These are phyloP conservation scores for Mesaphorura yosii DNA, from an alignment of 1,140 invertebrate species.

Conservation along the genomic window DNA sequence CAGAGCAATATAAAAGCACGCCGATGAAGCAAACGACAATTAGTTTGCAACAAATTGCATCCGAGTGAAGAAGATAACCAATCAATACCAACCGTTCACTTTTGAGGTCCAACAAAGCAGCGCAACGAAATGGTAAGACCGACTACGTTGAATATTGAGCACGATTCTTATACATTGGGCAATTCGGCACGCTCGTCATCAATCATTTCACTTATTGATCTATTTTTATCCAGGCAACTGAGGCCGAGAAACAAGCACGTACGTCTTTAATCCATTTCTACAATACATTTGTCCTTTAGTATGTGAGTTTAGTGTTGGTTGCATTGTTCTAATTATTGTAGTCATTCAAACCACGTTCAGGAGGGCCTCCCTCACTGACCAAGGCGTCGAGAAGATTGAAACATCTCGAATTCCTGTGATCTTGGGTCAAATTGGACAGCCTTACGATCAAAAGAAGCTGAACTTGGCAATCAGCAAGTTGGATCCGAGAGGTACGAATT, in stretches of 20 bases:
- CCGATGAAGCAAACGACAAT: no score
- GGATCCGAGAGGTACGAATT: constrained; percentile 3
- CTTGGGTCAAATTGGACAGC: constrained; percentile 6
- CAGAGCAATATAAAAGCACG: no score
- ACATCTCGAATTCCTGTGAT: constrained; percentile 3
- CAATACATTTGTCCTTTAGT: neutral
- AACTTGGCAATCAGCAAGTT: neutral
- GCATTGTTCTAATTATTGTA: neutral
- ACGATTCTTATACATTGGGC: no score
- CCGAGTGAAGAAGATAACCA: no score
- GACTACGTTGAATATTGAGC: no score
- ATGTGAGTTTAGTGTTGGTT: neutral
- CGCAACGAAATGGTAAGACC: no score
- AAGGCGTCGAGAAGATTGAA: constrained; percentile 2
- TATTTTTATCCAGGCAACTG: neutral
- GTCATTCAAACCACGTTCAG: constrained; percentile 8
- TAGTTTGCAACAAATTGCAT: no score
- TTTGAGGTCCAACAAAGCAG: no score
- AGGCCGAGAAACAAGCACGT: neutral
- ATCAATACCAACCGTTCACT: no score
- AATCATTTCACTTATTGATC: no score
- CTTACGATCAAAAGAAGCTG: neutral
- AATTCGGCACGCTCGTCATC: no score
- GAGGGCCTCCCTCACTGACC: neutral
- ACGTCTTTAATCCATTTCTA: neutral